Evolutionary conservation across 2,797 vertebrate genomes (phyloP).

Genomic region (Moxostoma hubbsi): DNA sequence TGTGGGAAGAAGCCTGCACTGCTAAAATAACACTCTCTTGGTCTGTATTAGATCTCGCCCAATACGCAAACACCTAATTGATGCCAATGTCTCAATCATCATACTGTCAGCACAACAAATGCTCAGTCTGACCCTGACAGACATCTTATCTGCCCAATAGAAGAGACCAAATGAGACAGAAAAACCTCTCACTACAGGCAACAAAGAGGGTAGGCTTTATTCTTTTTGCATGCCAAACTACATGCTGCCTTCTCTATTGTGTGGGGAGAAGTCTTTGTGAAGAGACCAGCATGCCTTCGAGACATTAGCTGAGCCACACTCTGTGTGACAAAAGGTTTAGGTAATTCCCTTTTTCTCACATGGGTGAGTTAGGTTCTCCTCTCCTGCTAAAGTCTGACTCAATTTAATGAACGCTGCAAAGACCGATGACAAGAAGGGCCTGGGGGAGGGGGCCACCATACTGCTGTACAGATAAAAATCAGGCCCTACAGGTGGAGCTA

Average conservation of each 20-base stretch:
- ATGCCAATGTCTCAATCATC: constrained; percentile 63
- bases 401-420: constrained; percentile 55
- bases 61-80: constrained; percentile 53
- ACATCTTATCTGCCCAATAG: constrained; percentile 49
- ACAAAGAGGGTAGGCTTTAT: constrained; percentile 54
- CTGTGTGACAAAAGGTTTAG: constrained; percentile 67
- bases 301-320: constrained; percentile 65
- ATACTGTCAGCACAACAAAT: constrained; percentile 58
- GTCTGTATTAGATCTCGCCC: constrained; percentile 41
- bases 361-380: constrained; percentile 53
- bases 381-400: constrained; percentile 59
- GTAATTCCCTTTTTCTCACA: constrained; percentile 61
- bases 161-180: constrained; percentile 54
- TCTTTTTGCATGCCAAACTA: constrained; percentile 62
- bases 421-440: constrained; percentile 54
- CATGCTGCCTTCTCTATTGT: constrained; percentile 60
- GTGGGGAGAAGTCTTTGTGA: constrained; percentile 58
- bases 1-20: constrained; percentile 52
- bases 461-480: constrained; percentile 60
- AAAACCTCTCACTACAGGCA: constrained; percentile 58
- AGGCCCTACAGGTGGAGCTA: constrained; percentile 66
- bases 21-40: constrained; percentile 51
- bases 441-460: constrained; percentile 44
- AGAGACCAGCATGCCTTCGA: constrained; percentile 62
- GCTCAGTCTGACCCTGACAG: constrained; percentile 57